Evolutionary conservation across 1,140 invertebrate genomes (phyloP).

Genomic region (Dufourea novaeangliae): DNA sequence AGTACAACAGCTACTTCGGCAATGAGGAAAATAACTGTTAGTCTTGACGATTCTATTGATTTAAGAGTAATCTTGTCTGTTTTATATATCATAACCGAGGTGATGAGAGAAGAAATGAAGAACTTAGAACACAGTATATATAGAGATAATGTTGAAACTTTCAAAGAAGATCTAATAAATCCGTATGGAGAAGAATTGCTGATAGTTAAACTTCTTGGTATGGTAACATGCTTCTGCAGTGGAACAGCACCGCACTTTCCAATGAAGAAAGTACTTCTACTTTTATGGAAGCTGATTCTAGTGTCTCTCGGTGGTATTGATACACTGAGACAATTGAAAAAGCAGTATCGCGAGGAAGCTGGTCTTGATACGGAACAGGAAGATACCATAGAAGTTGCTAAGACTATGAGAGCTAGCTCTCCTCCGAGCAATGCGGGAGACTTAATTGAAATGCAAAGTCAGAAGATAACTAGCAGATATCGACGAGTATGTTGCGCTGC

Average conservation of each 20-base stretch:
- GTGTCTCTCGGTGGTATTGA: conserved; percentile 94
- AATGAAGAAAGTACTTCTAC: conserved; percentile 97
- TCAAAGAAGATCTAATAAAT: conserved; percentile 89
- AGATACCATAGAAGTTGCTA: conserved; percentile 96
- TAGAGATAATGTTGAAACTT: conserved; percentile 87
- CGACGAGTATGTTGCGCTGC: conserved; percentile 81
- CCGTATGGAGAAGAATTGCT: conserved; percentile 90
- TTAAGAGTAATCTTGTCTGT: conserved; percentile 95
- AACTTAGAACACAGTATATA: conserved; percentile 86
- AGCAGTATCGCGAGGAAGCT: conserved; percentile 86
- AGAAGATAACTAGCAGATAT: conserved; percentile 86
- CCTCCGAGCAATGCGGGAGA: conserved; percentile 96
- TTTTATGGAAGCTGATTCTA: conserved; percentile 97
- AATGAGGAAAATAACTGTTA: conserved; percentile 93
- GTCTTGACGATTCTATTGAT: conserved; percentile 94
- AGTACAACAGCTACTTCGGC: conserved; percentile 88
- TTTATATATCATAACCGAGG: conserved; percentile 96
- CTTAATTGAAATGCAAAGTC: conserved; percentile 93
- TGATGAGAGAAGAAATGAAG: conserved; percentile 88
- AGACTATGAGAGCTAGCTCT: conserved; percentile 96
- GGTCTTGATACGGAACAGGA: conserved; percentile 90
- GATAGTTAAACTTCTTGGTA: conserved; percentile 93
- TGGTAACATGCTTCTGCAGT: conserved; percentile 97
- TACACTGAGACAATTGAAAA: conserved; percentile 89
- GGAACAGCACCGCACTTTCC: conserved; percentile 97